Percentiles rank a stretch among this genome's conserved stretches.
phyloP scores from a whole-genome alignment of 2,888 invertebrate genomes.

The Alentia gelatinosa region DNA sequence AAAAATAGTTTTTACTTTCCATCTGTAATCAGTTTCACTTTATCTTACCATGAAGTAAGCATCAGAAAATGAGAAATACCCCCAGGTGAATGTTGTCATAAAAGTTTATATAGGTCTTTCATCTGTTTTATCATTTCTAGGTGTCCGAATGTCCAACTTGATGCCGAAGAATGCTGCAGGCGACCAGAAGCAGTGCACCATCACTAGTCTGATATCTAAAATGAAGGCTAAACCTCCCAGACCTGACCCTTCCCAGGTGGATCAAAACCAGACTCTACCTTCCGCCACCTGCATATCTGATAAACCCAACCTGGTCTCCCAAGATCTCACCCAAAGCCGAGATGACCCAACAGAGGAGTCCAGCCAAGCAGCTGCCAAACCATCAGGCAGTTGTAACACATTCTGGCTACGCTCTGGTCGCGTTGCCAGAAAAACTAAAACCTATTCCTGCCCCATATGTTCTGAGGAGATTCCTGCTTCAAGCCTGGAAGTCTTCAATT shows the following conservation, averaged over 20 bases:
- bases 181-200: constrained; percentile 41
- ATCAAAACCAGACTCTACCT: background rate
- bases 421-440: background rate
- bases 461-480: background rate
- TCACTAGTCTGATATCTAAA: constrained; percentile 48
- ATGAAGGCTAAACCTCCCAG: background rate
- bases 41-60: too few species aligned
- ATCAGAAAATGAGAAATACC: too few species aligned
- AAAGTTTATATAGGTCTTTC: too few species aligned
- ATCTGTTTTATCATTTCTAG: too few species aligned
- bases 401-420: background rate
- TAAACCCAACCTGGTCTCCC: background rate
- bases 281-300: background rate
- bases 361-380: background rate
- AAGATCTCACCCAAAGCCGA: background rate
- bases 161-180: background rate
- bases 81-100: too few species aligned
- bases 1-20: too few species aligned
- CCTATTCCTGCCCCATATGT: constrained; percentile 40
- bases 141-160: constrained; percentile 59
- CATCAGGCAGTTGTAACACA: background rate
- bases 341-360: background rate
- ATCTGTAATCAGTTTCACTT: too few species aligned
- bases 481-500: background rate
- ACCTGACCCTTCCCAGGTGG: background rate